Percentiles rank a stretch among this genome's conserved stretches.
Evolutionary conservation across 2,888 invertebrate genomes (phyloP).

Genomic region (Cheilosia vernalis): DNA sequence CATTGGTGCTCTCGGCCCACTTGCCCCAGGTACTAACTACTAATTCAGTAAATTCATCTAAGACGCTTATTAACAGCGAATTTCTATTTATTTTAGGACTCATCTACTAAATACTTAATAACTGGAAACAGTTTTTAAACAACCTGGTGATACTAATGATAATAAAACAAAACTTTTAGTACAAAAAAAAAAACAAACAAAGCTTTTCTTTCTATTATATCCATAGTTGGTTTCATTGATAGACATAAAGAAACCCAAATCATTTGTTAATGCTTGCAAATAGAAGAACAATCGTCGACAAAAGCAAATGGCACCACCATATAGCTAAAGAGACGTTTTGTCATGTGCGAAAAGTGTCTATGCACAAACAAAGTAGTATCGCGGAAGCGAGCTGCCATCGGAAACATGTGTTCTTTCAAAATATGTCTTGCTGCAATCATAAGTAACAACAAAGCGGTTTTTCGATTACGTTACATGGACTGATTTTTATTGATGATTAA

Average conservation of each 20-base stretch:
- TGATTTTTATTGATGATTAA: conserved; percentile 22
- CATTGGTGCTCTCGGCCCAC: conserved; percentile 3
- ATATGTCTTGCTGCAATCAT: neutral
- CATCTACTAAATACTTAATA: conserved; percentile 29
- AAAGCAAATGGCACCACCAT: conserved; percentile 26
- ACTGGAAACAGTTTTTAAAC: conserved; percentile 37
- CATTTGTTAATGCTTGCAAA: conserved; percentile 26
- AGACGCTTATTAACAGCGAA: conserved; percentile 8
- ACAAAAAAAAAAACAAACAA: conserved; percentile 8
- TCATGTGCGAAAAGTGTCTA: conserved; percentile 45
- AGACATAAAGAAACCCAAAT: conserved; percentile 9
- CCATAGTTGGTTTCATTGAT: neutral
- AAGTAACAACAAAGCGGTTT: neutral
- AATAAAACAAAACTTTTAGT: conserved; percentile 63
- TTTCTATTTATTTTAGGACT: conserved; percentile 21
- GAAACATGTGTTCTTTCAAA: conserved; percentile 22
- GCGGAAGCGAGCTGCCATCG: conserved; percentile 53
- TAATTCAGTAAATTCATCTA: neutral
- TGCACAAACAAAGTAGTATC: neutral
- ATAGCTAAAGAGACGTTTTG: conserved; percentile 21
- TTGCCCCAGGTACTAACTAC: conserved; percentile 37
- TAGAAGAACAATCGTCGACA: neutral
- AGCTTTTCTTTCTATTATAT: conserved; percentile 3
- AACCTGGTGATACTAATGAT: conserved; percentile 68
- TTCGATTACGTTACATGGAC: conserved; percentile 14